Conservation (phyloP, 1,140 invertebrate species). For the Rhizoglyphus robini region DNA sequence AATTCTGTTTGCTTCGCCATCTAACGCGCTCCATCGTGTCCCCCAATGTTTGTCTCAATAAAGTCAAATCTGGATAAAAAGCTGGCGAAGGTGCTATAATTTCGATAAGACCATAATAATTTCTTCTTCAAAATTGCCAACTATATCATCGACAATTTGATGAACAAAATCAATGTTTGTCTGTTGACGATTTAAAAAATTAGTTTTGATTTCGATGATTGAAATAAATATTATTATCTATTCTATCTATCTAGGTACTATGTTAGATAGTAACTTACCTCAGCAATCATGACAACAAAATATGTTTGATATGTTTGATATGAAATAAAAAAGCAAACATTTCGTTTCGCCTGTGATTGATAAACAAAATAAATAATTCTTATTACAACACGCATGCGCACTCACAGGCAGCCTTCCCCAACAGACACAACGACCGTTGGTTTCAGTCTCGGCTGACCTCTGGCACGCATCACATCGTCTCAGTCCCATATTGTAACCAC, state of each 20-base stretch:
- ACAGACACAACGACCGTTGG: too few relatives aligned
- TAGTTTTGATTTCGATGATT: conserved; percentile 12
- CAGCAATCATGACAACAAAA: conserved; percentile 80
- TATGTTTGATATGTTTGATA: conserved; percentile 66
- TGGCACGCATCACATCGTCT: too few relatives aligned
- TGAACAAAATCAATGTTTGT: conserved; percentile 34
- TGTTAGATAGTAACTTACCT: conserved; percentile 39
- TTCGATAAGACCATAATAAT: conserved; percentile 70
- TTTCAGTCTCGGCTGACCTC: too few relatives aligned
- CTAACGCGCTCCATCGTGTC: conserved; percentile 71
- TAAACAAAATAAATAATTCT: too few relatives aligned
- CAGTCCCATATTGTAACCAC: too few relatives aligned
- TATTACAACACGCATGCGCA: too few relatives aligned
- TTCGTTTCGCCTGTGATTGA: too few relatives aligned
- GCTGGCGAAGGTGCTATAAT: conserved; percentile 65
- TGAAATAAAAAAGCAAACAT: too few relatives aligned
- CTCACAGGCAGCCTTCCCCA: too few relatives aligned
- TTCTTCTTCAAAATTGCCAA: conserved; percentile 55
- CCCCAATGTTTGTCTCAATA: conserved; percentile 59
- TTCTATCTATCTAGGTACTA: too few relatives aligned
- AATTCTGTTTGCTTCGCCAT: conserved; percentile 92
- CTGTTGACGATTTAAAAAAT: conserved; percentile 29
- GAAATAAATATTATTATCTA: too few relatives aligned
- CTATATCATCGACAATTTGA: conserved; percentile 43
- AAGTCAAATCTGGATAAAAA: conserved; percentile 72